phyloP scores from a whole-genome alignment of 2,797 vertebrate species.

The Mormyrus hasselquistii region DNA sequence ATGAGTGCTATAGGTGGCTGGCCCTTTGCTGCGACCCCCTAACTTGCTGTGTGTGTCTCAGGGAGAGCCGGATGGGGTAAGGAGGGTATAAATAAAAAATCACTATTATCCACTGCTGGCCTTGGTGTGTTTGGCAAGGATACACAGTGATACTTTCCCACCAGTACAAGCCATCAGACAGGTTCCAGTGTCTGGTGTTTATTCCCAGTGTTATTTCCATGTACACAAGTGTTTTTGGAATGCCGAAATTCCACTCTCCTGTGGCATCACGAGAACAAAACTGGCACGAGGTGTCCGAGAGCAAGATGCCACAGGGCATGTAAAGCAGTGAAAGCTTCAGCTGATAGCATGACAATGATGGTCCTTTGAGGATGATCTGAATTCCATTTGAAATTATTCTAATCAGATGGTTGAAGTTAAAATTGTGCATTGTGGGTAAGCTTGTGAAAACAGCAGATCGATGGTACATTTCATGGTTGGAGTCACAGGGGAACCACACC shows the following conservation, averaged over 20 bases:
- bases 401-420: neutral
- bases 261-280: neutral
- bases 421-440: neutral
- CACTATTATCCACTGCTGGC: neutral
- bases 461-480: neutral
- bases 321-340: neutral
- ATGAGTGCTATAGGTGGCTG: neutral
- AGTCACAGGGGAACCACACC: neutral
- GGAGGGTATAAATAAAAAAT: neutral
- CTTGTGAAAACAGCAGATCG: neutral
- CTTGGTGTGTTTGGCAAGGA: neutral
- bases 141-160: neutral
- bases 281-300: neutral
- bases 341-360: neutral
- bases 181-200: neutral
- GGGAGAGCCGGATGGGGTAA: neutral
- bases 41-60: neutral
- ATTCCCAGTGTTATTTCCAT: neutral
- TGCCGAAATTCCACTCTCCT: conserved; percentile 14
- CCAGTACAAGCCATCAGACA: neutral
- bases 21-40: neutral
- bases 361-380: neutral
- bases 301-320: neutral
- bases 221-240: conserved; percentile 22
- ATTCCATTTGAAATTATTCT: neutral